A percentile compares a stretch with the other conserved stretches of the same genome.
Evolutionary conservation across 35 echinoderm and acorn worm genomes (phyloP).

Genomic region (Hemicentrotus pulcherrimus): DNA sequence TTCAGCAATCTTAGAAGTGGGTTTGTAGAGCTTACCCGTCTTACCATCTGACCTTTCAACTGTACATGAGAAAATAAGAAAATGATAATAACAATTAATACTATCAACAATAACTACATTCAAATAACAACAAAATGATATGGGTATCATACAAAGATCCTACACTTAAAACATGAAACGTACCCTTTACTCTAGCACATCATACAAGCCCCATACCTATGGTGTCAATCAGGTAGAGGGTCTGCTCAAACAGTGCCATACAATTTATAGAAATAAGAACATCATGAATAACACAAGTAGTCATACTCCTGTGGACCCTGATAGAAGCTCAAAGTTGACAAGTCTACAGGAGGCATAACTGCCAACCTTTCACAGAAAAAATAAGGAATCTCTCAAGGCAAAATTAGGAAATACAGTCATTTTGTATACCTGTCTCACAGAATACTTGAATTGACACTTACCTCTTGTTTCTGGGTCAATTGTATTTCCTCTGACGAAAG

Average conservation of each 20-base stretch:
- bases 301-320: too few relatives aligned
- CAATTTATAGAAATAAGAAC: neutral
- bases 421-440: too few relatives aligned
- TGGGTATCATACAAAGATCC: too few relatives aligned
- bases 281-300: neutral
- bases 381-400: too few relatives aligned
- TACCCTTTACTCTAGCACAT: neutral
- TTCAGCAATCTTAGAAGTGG: constrained; percentile 79
- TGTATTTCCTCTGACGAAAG: constrained; percentile 86
- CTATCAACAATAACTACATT: too few relatives aligned
- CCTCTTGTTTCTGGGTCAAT: constrained; percentile 88
- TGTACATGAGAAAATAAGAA: neutral
- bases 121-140: too few relatives aligned
- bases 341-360: too few relatives aligned
- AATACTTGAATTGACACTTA: neutral
- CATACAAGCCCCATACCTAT: constrained; percentile 9
- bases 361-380: too few relatives aligned
- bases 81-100: too few relatives aligned
- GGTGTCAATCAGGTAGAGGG: neutral
- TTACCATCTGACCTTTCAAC: constrained; percentile 80
- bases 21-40: constrained; percentile 86
- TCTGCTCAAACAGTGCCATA: neutral
- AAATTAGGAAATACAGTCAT: too few relatives aligned
- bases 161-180: neutral
- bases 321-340: too few relatives aligned